Base-by-base conservation (phyloP, 1,140 invertebrate species). In the Himalopsyche phryganea region DNA sequence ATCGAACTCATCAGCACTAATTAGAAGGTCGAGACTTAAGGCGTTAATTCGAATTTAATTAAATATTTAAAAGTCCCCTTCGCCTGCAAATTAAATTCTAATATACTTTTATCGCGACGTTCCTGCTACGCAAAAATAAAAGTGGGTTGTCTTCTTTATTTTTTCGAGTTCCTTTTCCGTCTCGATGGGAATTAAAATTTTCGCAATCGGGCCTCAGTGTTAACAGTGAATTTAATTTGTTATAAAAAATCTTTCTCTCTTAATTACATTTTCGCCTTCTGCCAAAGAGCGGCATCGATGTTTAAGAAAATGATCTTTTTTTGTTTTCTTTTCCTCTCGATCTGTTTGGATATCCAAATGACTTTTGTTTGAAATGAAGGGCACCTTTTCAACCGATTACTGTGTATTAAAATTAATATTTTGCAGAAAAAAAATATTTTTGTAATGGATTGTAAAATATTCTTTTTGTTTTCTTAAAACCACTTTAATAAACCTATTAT, bases 1-100 rank as follows among this genome's bases (percentile, higher is more conserved):
- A 28, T 28, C 23, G 23, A 5, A 28, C 3, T 28, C 3, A 28
- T 28, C 23, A 28, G 23, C 23, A 28, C 23, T 28, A 28, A 28
- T 28, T 28, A 28, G 4, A 28, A 28, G 23, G 9, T 9, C 23
- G 23, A 9, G 23, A 28, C 23, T 28, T 9, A 28, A 9, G 3
- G 23, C 23, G 23, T 28, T 28, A 60, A 61, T 61, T 61, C 48
- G 50, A 50, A 55, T 61, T 61, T 61, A 61, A 60, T 61, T 61
- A 50, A 61, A 61, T 56, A 46, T 51, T 50, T 38, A 49, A 42
- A 50, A 49, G 46, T 1, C 53, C 36, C 35, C 14, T 23, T 42
- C 13, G 51, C 28, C 19, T 32, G 35, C 41, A 48, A 61, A 56
- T 56, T 48, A 48, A 56, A 61, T 61, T 57, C 53, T 48, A 57